Conservation (phyloP, 2,797 vertebrate genomes). For the Poecilia picta region DNA sequence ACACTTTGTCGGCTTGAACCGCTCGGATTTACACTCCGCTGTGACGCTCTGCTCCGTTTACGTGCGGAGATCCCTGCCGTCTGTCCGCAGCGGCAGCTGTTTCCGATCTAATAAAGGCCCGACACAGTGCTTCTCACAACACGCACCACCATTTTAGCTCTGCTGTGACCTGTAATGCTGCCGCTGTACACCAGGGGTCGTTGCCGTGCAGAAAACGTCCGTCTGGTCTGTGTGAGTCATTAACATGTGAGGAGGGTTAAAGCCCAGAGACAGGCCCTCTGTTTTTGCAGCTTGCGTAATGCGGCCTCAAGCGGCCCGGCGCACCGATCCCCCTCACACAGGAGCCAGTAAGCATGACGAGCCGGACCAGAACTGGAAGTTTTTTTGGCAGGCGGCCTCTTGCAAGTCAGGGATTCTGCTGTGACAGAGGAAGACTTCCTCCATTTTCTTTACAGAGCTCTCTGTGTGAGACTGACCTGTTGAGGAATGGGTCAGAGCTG, state of each 20-base stretch:
- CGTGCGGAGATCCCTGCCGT: background rate
- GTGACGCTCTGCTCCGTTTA: slow-evolving; percentile 7
- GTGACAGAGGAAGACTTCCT: background rate
- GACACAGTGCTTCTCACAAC: background rate
- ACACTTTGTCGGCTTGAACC: slow-evolving; percentile 48
- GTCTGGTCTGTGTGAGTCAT: slow-evolving; percentile 65
- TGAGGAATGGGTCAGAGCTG: slow-evolving; percentile 99
- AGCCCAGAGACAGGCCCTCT: slow-evolving; percentile 52
- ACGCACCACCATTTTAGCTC: background rate
- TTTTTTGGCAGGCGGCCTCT: slow-evolving; percentile 8
- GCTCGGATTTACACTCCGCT: slow-evolving; percentile 29
- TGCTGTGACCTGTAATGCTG: slow-evolving; percentile 4
- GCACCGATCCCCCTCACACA: slow-evolving; percentile 18
- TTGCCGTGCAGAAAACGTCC: slow-evolving; percentile 38
- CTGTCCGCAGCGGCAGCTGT: background rate
- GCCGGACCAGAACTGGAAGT: slow-evolving; percentile 23
- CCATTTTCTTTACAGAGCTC: background rate
- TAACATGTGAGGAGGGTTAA: slow-evolving; percentile 71
- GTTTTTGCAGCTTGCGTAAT: slow-evolving; percentile 67
- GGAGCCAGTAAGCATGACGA: slow-evolving; percentile 4
- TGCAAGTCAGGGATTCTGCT: slow-evolving; percentile 9
- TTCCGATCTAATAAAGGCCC: slow-evolving; percentile 1
- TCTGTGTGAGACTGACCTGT: slow-evolving; percentile 86
- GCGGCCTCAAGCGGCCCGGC: slow-evolving; percentile 29
- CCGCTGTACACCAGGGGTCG: slow-evolving; percentile 66